A percentile compares a stretch with the other conserved stretches of the same genome.
phyloP scores from a whole-genome alignment of 1,140 invertebrate species.

The Thereuonema tuberculata region DNA sequence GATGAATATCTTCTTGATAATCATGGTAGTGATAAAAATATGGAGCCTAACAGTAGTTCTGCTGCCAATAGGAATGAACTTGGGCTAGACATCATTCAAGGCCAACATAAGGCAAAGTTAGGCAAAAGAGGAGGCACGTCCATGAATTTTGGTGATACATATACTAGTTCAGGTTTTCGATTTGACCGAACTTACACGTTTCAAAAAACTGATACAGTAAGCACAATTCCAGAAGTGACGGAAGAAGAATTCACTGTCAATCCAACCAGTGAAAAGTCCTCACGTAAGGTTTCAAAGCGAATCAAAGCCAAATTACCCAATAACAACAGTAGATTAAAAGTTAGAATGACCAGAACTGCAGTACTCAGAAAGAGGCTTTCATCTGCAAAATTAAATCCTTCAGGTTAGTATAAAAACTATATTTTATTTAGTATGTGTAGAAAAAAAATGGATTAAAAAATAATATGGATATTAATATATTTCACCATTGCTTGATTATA shows the following conservation, averaged over 20 bases:
- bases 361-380: background rate
- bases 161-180: background rate
- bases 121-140: background rate
- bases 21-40: background rate
- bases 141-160: background rate
- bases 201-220: background rate
- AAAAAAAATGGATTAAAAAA: no score
- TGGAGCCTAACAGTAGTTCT: background rate
- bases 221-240: background rate
- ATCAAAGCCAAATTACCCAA: background rate
- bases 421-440: no score
- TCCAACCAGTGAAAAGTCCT: background rate
- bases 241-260: background rate
- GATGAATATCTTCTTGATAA: no score
- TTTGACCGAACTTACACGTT: background rate
- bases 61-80: no score
- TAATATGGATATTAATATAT: no score
- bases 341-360: background rate
- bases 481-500: no score
- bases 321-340: background rate
- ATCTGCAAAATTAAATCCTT: no score
- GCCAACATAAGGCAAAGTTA: background rate
- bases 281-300: background rate
- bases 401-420: no score
- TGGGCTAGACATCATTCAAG: no score